Evolutionary conservation across 2,888 invertebrate species (phyloP).

Genomic region (Buathra laborator): DNA sequence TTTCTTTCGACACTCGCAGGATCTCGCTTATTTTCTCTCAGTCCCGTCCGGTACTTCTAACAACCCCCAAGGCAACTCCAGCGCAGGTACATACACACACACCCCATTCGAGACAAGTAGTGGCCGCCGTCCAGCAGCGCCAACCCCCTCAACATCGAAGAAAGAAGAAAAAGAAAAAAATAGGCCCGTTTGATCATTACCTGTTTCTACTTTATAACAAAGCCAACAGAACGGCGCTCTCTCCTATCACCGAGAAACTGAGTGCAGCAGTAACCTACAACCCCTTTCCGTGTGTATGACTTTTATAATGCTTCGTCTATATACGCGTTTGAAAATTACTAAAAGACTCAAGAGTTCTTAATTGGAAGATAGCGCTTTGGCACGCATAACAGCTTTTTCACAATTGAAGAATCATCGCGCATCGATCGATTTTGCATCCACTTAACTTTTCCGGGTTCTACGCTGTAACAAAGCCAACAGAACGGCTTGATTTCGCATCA

Average conservation of each 20-base stretch:
- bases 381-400: no score
- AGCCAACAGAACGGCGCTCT: constrained; percentile 9
- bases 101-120: constrained; percentile 27
- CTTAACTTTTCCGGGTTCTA: constrained; percentile 5
- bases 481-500: constrained; percentile 8
- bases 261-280: not conserved
- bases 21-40: constrained; percentile 58
- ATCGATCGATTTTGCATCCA: no score
- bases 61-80: constrained; percentile 57
- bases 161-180: constrained; percentile 18
- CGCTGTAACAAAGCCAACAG: constrained; percentile 33
- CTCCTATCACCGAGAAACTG: constrained; percentile 16
- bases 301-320: no score
- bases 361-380: no score
- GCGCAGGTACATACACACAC: constrained; percentile 2
- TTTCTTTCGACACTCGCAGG: constrained; percentile 49
- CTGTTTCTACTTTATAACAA: constrained; percentile 48
- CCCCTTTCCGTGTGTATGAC: not conserved
- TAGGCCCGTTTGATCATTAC: constrained; percentile 33
- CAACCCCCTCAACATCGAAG: not conserved
- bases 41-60: constrained; percentile 60
- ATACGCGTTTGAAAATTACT: no score
- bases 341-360: no score
- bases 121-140: constrained; percentile 22
- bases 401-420: no score